Base-by-base conservation (phyloP, 1,140 invertebrate genomes). In the Halotydeus destructor region DNA sequence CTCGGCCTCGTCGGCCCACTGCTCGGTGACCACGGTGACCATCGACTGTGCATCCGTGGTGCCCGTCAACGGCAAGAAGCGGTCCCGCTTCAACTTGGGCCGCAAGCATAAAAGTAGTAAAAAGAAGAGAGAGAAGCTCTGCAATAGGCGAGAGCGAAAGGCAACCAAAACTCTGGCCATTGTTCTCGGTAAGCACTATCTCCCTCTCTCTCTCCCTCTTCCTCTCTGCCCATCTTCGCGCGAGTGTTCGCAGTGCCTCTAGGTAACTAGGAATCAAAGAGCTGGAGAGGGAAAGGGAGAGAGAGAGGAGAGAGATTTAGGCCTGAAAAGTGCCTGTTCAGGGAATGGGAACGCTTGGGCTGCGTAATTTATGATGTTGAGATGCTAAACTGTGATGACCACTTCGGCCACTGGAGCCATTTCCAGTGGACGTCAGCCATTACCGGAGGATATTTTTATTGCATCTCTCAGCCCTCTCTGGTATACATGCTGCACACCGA, bases 121-220 rank as follows among this genome's bases (percentile, higher is more conserved):
- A 59, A 91, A 82, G 68, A 91, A 86, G 67, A 69, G 82, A 30
- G 84, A 89, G 55, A 91, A 88, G 56, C 86, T 82, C 19, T 85
- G 84, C 1, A 85, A 82, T 2, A 86, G 84, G 57, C 82, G 83
- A 56, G 93, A 99, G 59, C 72, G 86, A 45, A 94, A 98, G 63
- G 91, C 93, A n/a, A 99, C 93, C 4, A 97, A 98, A 67, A 99
- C 93, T 12, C 61, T 98, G 26, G 91, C 89, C 46, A 97, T 98
- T 59, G 93, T 99, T 48, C 69, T 98, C 57, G 91, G 93, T 97
- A 66, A 74, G 70, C 62, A 12, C 24, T 18, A 24, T 25, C 11
- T n/a, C 19, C 26, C 5, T 19, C 5, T 14, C 8, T 6, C 14
- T 14, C 14, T 34, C 14, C 22, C 8, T 30, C n/a, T 44, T 32